Evolutionary conservation across 2,113 vertebrate species (phyloP), one percentile per base, ranked within the genome.

Genomic region (Salvelinus sp.): DNA sequence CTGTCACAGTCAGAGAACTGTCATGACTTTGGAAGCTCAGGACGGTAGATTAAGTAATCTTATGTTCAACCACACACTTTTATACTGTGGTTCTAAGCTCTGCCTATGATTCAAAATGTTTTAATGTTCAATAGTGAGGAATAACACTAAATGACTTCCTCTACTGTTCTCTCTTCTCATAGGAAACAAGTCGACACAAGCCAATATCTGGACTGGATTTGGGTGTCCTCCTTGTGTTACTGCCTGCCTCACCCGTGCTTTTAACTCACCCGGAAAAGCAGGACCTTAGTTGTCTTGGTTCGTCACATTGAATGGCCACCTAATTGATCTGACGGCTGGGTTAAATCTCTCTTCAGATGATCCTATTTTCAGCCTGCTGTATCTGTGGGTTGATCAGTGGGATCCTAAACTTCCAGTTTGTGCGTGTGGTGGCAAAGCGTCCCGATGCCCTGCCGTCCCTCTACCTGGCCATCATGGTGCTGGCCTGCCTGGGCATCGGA

Each of bases 371-470:
- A 65, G 94, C 95, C 86, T 96, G 94, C 88, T 96, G 95, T 87
- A 96, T 96, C 91, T 95, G 95, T 78, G 95, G 95, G 82, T 92
- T 96, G 69, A 96, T 96, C 14, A 94, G 95, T 74, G 95, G 95
- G 86, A 96, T 96, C 87, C 87, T 96, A 89, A 96, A 95, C 80
- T 91, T 96, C 77, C 95, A 96, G 87, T 96, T 96, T 89, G 94
- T 96, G 82, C 93, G 94, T 63, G 94, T 93, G 54, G 88, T 95
- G 80, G 93, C 92, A 30, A 95, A 93, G 88, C 94, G 91, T 83
- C 92, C 92, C 0, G 90, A 93, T 38, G 73, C 90, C 20, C 84
- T 93, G 44, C 94, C 93, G 50, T 91, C 93, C 3, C 88, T 96
- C 77, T 93, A 95, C 16, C 85, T 96, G 9, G 92, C 94, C 69